phyloP scores from a whole-genome alignment of 1,140 invertebrate species.

The Polypedilum vanderplanki region DNA sequence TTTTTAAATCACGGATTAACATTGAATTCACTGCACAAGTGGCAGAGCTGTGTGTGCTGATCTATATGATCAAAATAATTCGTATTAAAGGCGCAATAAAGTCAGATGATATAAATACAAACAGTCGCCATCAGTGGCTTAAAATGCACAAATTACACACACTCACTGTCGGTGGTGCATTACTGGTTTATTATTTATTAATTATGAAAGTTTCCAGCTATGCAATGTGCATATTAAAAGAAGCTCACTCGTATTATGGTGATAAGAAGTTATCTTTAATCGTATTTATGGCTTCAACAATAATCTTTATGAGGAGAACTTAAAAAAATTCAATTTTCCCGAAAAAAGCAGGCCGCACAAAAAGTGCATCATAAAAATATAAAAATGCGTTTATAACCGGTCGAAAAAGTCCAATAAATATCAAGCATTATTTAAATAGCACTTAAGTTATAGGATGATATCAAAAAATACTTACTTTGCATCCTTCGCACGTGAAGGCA shows the following conservation, averaged over 20 bases:
- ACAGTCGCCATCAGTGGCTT: not conserved
- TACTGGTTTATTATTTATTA: slow-evolving; percentile 28
- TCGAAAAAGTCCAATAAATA: not conserved
- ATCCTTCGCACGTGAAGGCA: slow-evolving; percentile 94
- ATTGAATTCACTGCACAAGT: not conserved
- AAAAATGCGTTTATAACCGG: not conserved
- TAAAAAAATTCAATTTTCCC: not conserved
- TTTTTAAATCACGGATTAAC: not conserved
- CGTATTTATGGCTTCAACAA: not conserved
- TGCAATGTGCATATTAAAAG: not conserved
- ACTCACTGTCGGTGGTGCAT: not conserved
- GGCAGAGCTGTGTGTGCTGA: not conserved
- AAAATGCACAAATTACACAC: not conserved
- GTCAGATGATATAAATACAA: not conserved
- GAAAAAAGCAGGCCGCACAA: not conserved
- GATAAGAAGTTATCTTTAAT: not conserved
- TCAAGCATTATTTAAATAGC: not conserved
- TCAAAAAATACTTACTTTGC: slow-evolving; percentile 70
- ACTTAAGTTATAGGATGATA: not conserved
- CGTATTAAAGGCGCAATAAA: not conserved
- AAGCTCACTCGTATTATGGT: not conserved
- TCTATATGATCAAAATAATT: slow-evolving; percentile 20
- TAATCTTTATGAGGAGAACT: not conserved
- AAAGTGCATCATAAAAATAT: not conserved
- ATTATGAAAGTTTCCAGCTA: slow-evolving; percentile 21